Evolutionary conservation across 2,888 invertebrate genomes (phyloP), one percentile per base, ranked within the genome.

Genomic region (Calameuta pallipes): DNA sequence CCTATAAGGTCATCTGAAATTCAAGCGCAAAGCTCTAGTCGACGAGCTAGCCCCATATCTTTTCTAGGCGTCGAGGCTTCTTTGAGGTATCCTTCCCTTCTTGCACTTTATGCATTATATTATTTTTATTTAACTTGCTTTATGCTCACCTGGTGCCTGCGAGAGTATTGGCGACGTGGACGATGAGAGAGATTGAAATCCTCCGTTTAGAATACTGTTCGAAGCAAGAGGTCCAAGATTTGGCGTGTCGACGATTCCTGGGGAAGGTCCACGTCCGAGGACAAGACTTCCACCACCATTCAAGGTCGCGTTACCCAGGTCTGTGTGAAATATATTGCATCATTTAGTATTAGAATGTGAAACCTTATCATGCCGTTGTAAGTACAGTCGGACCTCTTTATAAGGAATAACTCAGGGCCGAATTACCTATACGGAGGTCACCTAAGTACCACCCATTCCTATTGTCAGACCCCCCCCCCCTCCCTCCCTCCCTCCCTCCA

Each of bases 131-230:
- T 31, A 31, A 31, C 31, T 31, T 31, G 0, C 23, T 23, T 41
- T 41, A 41, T 70, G 77, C 77, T 85, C 84, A 89, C 90, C 89
- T 80, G 88, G 87, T 80, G 89, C 88, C 83, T 91, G 93, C 73
- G 93, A 93, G 76, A 93, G 89, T 86, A 94, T 93, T 41, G 95
- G 95, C 36, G 95, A 95, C 11, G 94, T 94, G 68, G 95, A 94
- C 80, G 94, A 92, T 77, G 94, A 94, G 80, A 94, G 91, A 30
- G 90, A 84, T 79, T 91, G 91, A 84, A 88, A 91, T 79, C 91
- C 91, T 70, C 94, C 94, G 89, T 93, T 93, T 86, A 94, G 92
- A 77, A 91, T 83, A 80, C 86, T 87, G 81, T 89, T 91, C 15
- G 88, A 85, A 79, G 89, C 83, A 79, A 91, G 84, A 75, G 88